These are phyloP conservation scores for Cochlearius cochlearius DNA, from an alignment of 2,113 vertebrate genomes.

Conservation along the genomic window DNA sequence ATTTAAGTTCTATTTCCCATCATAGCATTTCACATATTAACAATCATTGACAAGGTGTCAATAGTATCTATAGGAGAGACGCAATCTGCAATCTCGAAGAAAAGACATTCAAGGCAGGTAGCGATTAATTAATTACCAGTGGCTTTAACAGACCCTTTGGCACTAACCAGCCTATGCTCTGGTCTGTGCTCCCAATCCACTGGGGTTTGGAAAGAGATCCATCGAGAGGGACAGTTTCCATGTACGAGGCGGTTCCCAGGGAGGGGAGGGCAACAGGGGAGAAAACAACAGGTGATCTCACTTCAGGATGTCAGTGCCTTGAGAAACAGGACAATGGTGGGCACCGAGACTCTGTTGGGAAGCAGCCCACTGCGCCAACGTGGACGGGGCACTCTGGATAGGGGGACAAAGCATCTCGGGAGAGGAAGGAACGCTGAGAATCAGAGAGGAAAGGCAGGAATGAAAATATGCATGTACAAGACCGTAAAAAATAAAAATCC, in stretches of 20 bases:
- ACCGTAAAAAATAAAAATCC: background rate
- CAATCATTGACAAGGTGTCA: background rate
- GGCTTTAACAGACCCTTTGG: background rate
- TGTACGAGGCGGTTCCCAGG: conserved; percentile 33
- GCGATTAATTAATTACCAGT: background rate
- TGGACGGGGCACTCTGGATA: conserved; percentile 61
- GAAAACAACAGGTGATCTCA: conserved; percentile 68
- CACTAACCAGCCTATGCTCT: background rate
- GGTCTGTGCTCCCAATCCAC: background rate
- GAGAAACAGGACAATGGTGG: conserved; percentile 71
- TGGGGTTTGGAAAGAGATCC: conserved; percentile 9
- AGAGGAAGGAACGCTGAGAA: conserved; percentile 73
- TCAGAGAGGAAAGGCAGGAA: conserved; percentile 70
- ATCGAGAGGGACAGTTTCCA: background rate
- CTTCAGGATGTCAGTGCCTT: conserved; percentile 71
- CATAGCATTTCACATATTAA: background rate
- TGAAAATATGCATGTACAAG: conserved; percentile 69
- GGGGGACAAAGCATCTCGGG: conserved; percentile 72
- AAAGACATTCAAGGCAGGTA: background rate
- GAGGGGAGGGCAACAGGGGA: conserved; percentile 54
- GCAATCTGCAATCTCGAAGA: background rate
- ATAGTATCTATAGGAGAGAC: background rate
- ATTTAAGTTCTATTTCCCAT: background rate
- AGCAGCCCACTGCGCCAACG: conserved; percentile 68
- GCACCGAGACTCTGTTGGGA: conserved; percentile 70